Base-by-base conservation (phyloP, 2,888 invertebrate species). In the Apodemia duryi region DNA sequence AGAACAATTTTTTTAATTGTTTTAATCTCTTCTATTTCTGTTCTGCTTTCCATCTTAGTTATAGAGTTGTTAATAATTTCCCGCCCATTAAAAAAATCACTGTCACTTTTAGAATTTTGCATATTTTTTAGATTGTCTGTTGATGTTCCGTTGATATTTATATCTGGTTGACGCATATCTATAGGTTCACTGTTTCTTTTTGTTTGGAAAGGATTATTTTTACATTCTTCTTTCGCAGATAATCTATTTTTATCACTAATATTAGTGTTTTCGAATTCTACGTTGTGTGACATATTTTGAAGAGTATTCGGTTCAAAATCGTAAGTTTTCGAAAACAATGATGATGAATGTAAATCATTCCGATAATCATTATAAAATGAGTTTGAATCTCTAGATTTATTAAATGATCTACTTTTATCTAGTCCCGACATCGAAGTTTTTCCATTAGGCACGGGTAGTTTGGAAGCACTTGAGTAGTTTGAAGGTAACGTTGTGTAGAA, bases 401-500 rank as follows among this genome's bases (percentile, higher is more conserved):
- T 86, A 61, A 70, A 71, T 63, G 72, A 66, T 75, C 69, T 76
- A 73, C 71, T 74, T 75, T 84, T 90, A 85, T 90, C 87, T 84
- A 88, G 78, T 71, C 79, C 82, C 70, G 85, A 78, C 63, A 81
- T 73, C 28, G 82, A 75, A 32, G 84, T 69, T 76, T 81, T 83
- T 67, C 88, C 83, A 67, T 91, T 90, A 63, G 89, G 87, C 71
- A 90, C 77, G 13, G 90, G 91, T 71, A 91, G 78, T 79, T 86
- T 91, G 75, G 91, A 90, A 82, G 85, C 76, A 82, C 81, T 88
- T 68, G 85, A 80, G 74, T 85, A 81, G 78, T 85, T 89, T 65
- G 85, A 81, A 66, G 91, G 89, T 74, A 91, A 79, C 69, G 88
- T 91, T 63, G 90, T 88, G 77, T 90, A 91, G 81, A 91, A 91